Conservation (phyloP, 2,113 vertebrate species). For the Charadrius vociferus region DNA sequence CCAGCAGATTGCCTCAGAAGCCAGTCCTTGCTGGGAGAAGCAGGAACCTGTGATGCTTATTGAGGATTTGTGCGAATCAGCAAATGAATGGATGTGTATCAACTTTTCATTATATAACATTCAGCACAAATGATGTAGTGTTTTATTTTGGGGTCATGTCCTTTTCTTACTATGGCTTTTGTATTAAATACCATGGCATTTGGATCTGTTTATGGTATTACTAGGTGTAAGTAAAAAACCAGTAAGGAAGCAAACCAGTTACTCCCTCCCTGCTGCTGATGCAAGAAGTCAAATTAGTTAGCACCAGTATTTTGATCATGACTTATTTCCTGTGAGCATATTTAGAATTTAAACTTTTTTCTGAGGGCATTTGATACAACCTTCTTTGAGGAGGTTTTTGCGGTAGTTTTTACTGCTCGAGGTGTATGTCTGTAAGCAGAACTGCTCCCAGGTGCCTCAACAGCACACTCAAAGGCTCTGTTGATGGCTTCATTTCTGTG, state of each 20-base stretch:
- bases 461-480: not conserved
- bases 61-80: not conserved
- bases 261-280: not conserved
- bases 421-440: not conserved
- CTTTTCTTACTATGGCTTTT: not conserved
- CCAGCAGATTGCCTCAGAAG: not conserved
- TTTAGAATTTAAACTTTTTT: not conserved
- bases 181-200: not conserved
- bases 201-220: not conserved
- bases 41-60: no score
- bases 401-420: not conserved
- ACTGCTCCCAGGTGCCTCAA: not conserved
- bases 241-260: not conserved
- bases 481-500: not conserved
- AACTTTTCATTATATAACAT: not conserved
- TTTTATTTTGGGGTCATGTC: not conserved
- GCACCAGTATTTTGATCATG: not conserved
- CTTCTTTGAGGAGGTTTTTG: not conserved
- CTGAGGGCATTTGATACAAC: not conserved
- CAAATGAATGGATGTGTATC: rapidly evolving
- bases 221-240: not conserved
- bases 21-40: rapidly evolving
- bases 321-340: not conserved
- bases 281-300: not conserved
- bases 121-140: rapidly evolving